These are phyloP conservation scores for Podotricha telesiphe DNA, from an alignment of 2,888 invertebrate genomes.

Conservation along the genomic window DNA sequence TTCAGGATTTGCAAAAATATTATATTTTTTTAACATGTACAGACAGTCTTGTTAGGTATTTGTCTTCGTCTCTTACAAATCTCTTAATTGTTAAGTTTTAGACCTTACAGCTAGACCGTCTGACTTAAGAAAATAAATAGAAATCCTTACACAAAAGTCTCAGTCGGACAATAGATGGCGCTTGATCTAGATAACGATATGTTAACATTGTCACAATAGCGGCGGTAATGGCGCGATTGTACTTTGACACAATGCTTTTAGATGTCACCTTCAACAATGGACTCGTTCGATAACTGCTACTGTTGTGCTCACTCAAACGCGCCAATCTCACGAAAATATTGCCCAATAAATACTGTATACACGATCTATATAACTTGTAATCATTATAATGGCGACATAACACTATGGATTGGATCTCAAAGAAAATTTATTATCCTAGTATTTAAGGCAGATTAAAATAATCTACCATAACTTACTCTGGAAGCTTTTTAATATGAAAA, in stretches of 20 bases:
- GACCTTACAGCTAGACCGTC: slow-evolving; percentile 24
- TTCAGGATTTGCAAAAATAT: background rate
- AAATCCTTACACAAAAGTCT: slow-evolving; percentile 71
- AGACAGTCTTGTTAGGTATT: background rate
- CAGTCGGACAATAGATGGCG: slow-evolving; percentile 80
- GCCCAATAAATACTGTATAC: slow-evolving; percentile 42
- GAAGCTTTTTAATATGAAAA: background rate
- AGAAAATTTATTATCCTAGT: background rate
- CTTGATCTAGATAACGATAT: slow-evolving; percentile 83
- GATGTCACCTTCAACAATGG: slow-evolving; percentile 79
- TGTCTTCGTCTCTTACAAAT: background rate
- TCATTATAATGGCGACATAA: background rate
- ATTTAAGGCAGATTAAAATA: background rate
- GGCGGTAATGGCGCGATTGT: slow-evolving; percentile 81
- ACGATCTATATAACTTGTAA: slow-evolving; percentile 9
- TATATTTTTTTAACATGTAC: background rate
- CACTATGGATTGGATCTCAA: background rate
- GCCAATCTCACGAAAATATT: slow-evolving; percentile 68
- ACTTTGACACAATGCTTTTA: slow-evolving; percentile 80
- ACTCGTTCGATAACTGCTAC: slow-evolving; percentile 72
- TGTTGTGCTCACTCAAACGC: slow-evolving; percentile 68
- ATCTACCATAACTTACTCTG: background rate
- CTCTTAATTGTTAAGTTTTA: background rate
- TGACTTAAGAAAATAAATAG: slow-evolving; percentile 32
- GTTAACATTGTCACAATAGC: slow-evolving; percentile 83